phyloP scores from a whole-genome alignment of 2,888 invertebrate genomes.

The Pecten maximus region DNA sequence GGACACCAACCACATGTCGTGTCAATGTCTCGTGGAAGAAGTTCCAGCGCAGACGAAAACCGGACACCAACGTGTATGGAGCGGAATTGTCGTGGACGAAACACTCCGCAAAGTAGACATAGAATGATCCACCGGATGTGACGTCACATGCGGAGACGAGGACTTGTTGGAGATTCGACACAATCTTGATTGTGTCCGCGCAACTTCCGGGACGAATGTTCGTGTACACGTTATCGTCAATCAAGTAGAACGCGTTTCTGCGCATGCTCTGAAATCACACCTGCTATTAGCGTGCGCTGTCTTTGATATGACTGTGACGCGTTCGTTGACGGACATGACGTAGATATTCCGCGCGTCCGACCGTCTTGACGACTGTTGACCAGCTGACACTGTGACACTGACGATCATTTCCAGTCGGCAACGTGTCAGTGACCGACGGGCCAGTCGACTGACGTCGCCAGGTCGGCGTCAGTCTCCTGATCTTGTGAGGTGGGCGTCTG shows the following conservation, averaged over 20 bases:
- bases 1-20: neutral
- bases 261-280: constrained; percentile 49
- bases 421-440: constrained; percentile 49
- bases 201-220: constrained; percentile 37
- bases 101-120: constrained; percentile 17
- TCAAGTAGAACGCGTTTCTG: constrained; percentile 44
- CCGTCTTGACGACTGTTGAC: constrained; percentile 49
- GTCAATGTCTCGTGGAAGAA: neutral
- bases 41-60: constrained; percentile 13
- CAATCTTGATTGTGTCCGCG: constrained; percentile 48
- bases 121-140: constrained; percentile 46
- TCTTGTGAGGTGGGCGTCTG: constrained; percentile 40
- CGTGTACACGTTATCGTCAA: constrained; percentile 42
- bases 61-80: constrained; percentile 43
- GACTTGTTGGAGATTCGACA: constrained; percentile 23
- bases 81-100: neutral
- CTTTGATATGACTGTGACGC: constrained; percentile 52
- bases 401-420: constrained; percentile 44
- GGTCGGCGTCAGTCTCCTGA: constrained; percentile 34
- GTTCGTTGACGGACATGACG: constrained; percentile 39
- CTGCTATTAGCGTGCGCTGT: constrained; percentile 48
- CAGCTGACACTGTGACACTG: constrained; percentile 58
- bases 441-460: constrained; percentile 40
- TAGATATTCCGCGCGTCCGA: constrained; percentile 38
- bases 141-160: constrained; percentile 38